Conservation (phyloP, 1,140 invertebrate species). For the Aphelenchoides fujianensis region DNA sequence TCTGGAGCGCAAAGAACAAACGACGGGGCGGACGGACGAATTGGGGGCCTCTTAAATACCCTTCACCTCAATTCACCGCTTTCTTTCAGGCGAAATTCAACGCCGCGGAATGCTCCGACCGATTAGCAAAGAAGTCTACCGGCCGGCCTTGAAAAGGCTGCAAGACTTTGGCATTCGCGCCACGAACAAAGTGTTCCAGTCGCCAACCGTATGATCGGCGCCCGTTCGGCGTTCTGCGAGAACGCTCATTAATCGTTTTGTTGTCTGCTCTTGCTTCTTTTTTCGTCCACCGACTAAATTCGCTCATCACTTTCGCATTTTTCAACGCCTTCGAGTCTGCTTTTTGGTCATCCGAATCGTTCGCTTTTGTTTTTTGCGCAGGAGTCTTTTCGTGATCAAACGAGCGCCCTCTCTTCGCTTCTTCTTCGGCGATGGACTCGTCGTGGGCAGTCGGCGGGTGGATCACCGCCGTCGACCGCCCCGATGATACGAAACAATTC, state of each 20-base stretch:
- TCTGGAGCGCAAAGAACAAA: not conserved
- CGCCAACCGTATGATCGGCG: too few species aligned
- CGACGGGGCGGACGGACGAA: not conserved
- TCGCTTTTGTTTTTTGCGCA: not conserved
- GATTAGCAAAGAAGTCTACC: constrained; percentile 64
- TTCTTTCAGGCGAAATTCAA: constrained; percentile 66
- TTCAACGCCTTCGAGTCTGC: too few species aligned
- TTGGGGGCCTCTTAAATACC: not conserved
- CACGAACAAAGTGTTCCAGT: constrained; percentile 33
- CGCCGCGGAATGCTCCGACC: constrained; percentile 65
- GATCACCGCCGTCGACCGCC: not conserved
- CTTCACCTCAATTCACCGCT: constrained; percentile 8
- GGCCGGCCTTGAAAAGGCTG: constrained; percentile 64
- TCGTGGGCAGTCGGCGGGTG: too few species aligned
- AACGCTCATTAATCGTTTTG: too few species aligned
- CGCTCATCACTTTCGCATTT: too few species aligned
- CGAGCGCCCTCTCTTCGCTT: too few species aligned
- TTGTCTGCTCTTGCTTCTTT: too few species aligned
- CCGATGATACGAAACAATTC: not conserved
- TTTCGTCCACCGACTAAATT: too few species aligned
- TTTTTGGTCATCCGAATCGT: not conserved
- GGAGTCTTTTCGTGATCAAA: not conserved
- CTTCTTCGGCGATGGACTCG: too few species aligned
- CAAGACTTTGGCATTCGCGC: constrained; percentile 64
- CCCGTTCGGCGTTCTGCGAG: not conserved